Percentiles rank a stretch among this genome's conserved stretches.
Evolutionary conservation across 2,113 vertebrate genomes (phyloP).

Genomic region (Chitala chitala): DNA sequence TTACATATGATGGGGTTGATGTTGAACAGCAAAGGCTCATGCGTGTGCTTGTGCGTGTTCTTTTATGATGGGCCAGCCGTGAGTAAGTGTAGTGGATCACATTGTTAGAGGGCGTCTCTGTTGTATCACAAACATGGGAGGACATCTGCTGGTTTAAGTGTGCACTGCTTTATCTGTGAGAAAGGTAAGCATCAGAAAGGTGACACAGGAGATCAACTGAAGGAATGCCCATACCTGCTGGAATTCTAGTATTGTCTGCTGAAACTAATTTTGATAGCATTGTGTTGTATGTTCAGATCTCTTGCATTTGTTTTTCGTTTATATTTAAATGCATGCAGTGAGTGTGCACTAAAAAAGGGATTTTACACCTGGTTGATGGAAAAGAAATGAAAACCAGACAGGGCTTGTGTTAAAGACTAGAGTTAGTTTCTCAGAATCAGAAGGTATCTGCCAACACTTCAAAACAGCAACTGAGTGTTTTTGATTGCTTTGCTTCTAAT

Average conservation of each 20-base stretch:
- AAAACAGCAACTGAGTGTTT: slow-evolving; percentile 47
- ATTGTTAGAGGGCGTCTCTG: slow-evolving; percentile 6
- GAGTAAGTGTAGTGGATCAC: not conserved
- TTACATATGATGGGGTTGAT: no score
- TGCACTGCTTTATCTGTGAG: slow-evolving; percentile 44
- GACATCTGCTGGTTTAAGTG: slow-evolving; percentile 59
- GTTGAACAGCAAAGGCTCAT: not conserved
- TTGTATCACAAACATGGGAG: slow-evolving; percentile 50
- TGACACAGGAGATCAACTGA: not conserved
- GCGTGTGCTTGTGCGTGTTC: slow-evolving; percentile 16
- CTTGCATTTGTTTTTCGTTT: no score
- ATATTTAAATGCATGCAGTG: no score
- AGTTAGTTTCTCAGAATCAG: no score
- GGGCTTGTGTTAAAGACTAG: no score
- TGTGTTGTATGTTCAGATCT: not conserved
- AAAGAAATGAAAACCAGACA: not conserved
- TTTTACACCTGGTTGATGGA: slow-evolving; percentile 37
- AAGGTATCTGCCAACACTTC: slow-evolving; percentile 42
- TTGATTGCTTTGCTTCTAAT: slow-evolving; percentile 49
- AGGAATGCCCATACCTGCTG: no score
- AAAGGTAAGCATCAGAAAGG: not conserved
- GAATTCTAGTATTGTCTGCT: no score
- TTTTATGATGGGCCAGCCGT: slow-evolving; percentile 4
- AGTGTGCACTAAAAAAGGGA: slow-evolving; percentile 4
- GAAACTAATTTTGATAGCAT: no score